Evolutionary conservation across 2,888 invertebrate species (phyloP), one percentile per base, ranked within the genome.

Genomic region (Tipula confusa): DNA sequence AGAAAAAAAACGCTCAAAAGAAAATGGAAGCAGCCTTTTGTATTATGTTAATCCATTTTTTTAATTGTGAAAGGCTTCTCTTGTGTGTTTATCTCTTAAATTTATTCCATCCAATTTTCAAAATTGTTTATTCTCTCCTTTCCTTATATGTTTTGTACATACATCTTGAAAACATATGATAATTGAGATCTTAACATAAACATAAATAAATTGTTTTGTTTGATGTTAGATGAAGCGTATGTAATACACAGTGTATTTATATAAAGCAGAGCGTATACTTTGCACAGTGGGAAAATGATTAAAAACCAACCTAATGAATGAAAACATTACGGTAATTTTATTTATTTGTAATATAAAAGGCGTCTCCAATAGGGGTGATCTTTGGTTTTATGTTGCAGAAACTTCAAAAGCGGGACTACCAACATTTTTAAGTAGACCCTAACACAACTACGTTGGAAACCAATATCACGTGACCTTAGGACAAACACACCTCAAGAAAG

Each of bases 121-220:
- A 64, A 24, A 1, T 24, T 24, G 0, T 24, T 64, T 64, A n/a
- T 64, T 24, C 18, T 64, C 18, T 64, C 24, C 64, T 64, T 24
- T 24, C 9, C 64, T 7, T 24, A 24, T 64, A 24, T 7, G 33
- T 33, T 33, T 33, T n/a, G n/a, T n/a, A n/a, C n/a, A n/a, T n/a
- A n/a, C n/a, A 33, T 24, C 64, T 24, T 64, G n/a, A 64, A 64
- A 64, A 64, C 24, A 64, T 64, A 24, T 9, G 7, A 64, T 64
- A 64, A 64, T 64, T 64, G 64, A 64, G 64, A 64, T 64, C 24
- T 64, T 64, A 64, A 24, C 9, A 64, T 64, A 64, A 64, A 64
- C 64, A 64, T 64, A 64, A 64, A 64, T 64, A 64, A 64, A 64
- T 64, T 64, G 64, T 64, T 64, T 64, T 64, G 64, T 64, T 64